These are phyloP conservation scores for Sesia bembeciformis DNA, from an alignment of 2,888 invertebrate species.

Conservation along the genomic window DNA sequence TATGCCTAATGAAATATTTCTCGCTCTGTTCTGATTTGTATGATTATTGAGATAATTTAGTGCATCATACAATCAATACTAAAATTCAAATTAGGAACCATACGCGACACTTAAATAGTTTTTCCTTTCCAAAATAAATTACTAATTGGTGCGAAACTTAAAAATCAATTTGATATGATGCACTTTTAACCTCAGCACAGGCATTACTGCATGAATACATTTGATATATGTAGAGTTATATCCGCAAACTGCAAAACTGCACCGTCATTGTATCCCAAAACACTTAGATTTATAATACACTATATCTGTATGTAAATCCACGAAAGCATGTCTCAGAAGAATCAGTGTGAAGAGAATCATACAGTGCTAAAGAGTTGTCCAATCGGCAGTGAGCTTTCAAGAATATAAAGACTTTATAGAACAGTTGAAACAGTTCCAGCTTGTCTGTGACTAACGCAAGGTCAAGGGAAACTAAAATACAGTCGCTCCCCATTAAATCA, in stretches of 20 bases:
- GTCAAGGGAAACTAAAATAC: slow-evolving; percentile 37
- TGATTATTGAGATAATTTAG: slow-evolving; percentile 52
- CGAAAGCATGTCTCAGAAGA: slow-evolving; percentile 74
- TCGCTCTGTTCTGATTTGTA: slow-evolving; percentile 59
- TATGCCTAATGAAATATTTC: slow-evolving; percentile 57
- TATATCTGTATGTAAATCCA: slow-evolving; percentile 47
- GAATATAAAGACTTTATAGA: slow-evolving; percentile 58
- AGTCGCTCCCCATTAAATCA: slow-evolving; percentile 52
- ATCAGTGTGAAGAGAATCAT: slow-evolving; percentile 41
- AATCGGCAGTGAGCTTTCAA: slow-evolving; percentile 53
- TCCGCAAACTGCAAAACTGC: slow-evolving; percentile 61
- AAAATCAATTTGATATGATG: slow-evolving; percentile 58
- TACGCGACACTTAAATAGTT: slow-evolving; percentile 6
- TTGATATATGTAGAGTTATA: slow-evolving; percentile 54
- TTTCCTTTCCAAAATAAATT: background rate
- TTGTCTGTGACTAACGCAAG: slow-evolving; percentile 64
- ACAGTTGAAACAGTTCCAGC: slow-evolving; percentile 64
- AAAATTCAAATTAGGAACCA: slow-evolving; percentile 19
- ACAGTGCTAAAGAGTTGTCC: slow-evolving; percentile 41
- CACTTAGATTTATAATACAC: slow-evolving; percentile 41
- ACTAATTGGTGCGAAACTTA: slow-evolving; percentile 26
- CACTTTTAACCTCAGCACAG: slow-evolving; percentile 63
- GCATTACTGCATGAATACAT: slow-evolving; percentile 46
- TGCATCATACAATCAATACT: slow-evolving; percentile 60
- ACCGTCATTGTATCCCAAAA: slow-evolving; percentile 55